Evolutionary conservation across 2,888 invertebrate genomes (phyloP), one percentile per base, ranked within the genome.

Genomic region (Oscheius sp.): DNA sequence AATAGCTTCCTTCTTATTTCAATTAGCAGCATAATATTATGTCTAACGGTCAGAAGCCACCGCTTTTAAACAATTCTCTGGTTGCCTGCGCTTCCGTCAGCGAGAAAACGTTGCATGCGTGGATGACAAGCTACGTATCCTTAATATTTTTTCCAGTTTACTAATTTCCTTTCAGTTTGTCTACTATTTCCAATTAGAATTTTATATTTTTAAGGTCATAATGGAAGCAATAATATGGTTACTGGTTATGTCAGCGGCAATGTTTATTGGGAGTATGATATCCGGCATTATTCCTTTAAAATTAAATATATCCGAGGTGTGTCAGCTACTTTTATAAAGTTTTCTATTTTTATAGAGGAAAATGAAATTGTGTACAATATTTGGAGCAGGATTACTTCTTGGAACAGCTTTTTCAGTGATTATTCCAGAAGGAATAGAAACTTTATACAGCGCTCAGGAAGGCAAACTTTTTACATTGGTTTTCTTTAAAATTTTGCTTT

Each of bases 331-430:
- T n/a, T 21, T 45, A 55, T 43, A 18, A 18, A 45, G n/a, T 41
- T 45, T 25, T 3, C n/a, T 41, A 35, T 2, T 79, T 79, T 90
- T 91, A 78, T 89, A 98, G 96, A 94, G 95, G 75, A 96, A 95
- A 89, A 91, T 99, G 43, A 94, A 96, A 88, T 92, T 95, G 87
- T 93, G 97, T 45, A 96, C 97, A 35, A 94, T 97, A 16, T 92
- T 99, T 79, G 99, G 99, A 69, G 98, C 99, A 7, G 99, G 99
- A 0, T 91, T 99, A 7, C 91, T 99, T 0, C 96, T 99, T 0
- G 99, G 99, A 1, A 98, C 99, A 35, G 97, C 99, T 0, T 90
- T 99, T 43, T 94, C 96, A 5, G 98, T 99, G 0, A 99, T 99
- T 71, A 97, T 99, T 84, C 99, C 99, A 0, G 99, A 99, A 90